Conservation (phyloP, 2,888 invertebrate genomes). For the Rhamnusium bicolor region DNA sequence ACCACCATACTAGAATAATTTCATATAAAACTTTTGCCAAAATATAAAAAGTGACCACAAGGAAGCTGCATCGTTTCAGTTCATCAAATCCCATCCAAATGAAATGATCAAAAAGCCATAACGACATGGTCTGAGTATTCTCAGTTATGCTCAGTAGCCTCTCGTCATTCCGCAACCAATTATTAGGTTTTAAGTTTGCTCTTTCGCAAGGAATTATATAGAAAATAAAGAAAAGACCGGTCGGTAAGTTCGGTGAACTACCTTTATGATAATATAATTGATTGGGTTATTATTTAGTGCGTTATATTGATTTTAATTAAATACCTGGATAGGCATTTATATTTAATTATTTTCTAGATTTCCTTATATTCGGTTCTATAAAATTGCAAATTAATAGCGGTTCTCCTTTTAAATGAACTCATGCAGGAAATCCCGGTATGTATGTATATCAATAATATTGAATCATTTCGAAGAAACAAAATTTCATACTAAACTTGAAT, state of each 20-base stretch:
- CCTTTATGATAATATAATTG: constrained; percentile 15
- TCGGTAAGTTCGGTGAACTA: constrained; percentile 2
- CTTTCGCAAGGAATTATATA: constrained; percentile 19
- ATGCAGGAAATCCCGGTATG: too few relatives aligned
- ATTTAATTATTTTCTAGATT: neutral
- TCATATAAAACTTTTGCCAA: neutral
- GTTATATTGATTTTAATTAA: neutral
- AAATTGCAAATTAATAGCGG: too few relatives aligned
- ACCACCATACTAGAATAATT: neutral
- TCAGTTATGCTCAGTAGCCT: constrained; percentile 17
- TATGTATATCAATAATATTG: too few relatives aligned
- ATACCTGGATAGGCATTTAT: neutral
- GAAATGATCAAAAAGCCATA: constrained; percentile 10
- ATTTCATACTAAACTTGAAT: too few relatives aligned
- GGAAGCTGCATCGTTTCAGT: constrained; percentile 17
- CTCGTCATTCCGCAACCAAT: neutral
- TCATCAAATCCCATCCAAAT: constrained; percentile 9
- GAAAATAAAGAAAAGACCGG: constrained; percentile 18
- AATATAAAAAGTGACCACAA: neutral
- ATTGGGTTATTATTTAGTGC: constrained; percentile 8
- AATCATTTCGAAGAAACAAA: too few relatives aligned
- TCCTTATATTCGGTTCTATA: neutral
- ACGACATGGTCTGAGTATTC: constrained; percentile 12
- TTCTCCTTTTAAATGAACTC: too few relatives aligned
- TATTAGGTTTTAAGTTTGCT: neutral